These are phyloP conservation scores for Syngnathus rostellatus DNA, from an alignment of 2,797 vertebrate genomes.

Conservation along the genomic window DNA sequence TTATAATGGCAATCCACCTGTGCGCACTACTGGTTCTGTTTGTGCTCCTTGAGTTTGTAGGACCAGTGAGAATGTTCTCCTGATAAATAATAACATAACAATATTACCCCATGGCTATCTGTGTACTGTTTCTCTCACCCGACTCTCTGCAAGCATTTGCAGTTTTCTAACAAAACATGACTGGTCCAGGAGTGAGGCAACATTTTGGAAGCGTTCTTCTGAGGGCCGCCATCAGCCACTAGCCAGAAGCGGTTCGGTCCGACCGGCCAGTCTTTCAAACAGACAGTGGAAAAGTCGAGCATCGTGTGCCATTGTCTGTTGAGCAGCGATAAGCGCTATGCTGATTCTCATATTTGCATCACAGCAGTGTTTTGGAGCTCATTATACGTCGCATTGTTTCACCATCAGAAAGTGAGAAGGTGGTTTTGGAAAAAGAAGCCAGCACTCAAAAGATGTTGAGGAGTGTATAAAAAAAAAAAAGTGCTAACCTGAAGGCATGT, in stretches of 20 bases:
- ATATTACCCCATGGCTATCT: background rate
- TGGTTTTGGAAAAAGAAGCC: conserved; percentile 2
- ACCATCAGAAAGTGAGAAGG: conserved; percentile 4
- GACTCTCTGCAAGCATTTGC: conserved; percentile 4
- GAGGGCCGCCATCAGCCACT: conserved; percentile 42
- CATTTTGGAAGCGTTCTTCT: conserved; percentile 42
- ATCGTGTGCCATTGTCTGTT: conserved; percentile 50
- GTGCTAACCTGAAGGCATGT: background rate
- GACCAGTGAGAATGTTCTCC: no score
- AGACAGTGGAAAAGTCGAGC: conserved; percentile 30
- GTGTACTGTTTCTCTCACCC: background rate
- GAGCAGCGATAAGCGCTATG: conserved; percentile 51
- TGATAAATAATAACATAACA: background rate
- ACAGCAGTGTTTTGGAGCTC: conserved; percentile 36
- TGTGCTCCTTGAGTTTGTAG: background rate
- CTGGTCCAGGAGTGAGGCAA: conserved; percentile 30
- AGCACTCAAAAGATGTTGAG: background rate
- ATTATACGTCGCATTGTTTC: conserved; percentile 43
- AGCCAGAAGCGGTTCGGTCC: conserved; percentile 31
- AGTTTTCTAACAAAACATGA: conserved; percentile 36
- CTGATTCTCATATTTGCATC: conserved; percentile 37
- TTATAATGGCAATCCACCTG: background rate
- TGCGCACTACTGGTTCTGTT: background rate
- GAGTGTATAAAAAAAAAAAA: background rate
- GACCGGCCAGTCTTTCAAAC: conserved; percentile 40